A percentile compares a stretch with the other conserved stretches of the same genome.
These are phyloP conservation scores for Julus scanicus DNA, from an alignment of 2,888 invertebrate species.

Conservation along the genomic window DNA sequence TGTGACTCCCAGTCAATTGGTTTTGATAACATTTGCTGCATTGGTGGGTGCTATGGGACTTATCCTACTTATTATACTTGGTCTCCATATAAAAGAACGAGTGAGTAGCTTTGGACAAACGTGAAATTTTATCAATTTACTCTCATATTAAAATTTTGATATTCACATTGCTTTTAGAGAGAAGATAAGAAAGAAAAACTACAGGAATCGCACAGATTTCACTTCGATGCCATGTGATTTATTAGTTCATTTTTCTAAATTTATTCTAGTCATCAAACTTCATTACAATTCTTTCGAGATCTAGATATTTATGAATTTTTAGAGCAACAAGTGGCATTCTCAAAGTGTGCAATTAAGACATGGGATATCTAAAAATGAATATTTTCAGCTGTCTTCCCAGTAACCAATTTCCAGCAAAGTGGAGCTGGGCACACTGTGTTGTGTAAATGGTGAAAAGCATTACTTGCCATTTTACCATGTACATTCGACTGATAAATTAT, in stretches of 20 bases:
- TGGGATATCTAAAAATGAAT: too few species aligned
- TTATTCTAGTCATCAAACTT: background rate
- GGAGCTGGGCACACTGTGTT: too few species aligned
- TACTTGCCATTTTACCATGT: too few species aligned
- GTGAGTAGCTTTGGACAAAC: constrained; percentile 59
- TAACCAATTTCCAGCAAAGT: too few species aligned
- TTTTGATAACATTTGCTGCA: constrained; percentile 90
- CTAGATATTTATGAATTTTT: background rate
- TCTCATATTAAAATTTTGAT: background rate
- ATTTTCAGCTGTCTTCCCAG: too few species aligned
- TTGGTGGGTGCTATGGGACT: constrained; percentile 86
- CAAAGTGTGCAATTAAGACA: too few species aligned
- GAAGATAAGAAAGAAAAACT: constrained; percentile 82
- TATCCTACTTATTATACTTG: constrained; percentile 84
- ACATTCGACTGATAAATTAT: too few species aligned
- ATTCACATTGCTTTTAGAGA: constrained; percentile 63
- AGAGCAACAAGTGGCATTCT: too few species aligned
- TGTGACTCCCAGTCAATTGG: constrained; percentile 93
- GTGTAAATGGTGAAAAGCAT: too few species aligned
- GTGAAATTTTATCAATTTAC: background rate
- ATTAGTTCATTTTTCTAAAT: constrained; percentile 27
- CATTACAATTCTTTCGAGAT: background rate
- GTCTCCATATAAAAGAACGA: constrained; percentile 90
- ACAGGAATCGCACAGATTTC: constrained; percentile 84
- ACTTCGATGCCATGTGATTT: constrained; percentile 83